These are phyloP conservation scores for Naja naja DNA, from an alignment of 2,113 vertebrate species.

Conservation along the genomic window DNA sequence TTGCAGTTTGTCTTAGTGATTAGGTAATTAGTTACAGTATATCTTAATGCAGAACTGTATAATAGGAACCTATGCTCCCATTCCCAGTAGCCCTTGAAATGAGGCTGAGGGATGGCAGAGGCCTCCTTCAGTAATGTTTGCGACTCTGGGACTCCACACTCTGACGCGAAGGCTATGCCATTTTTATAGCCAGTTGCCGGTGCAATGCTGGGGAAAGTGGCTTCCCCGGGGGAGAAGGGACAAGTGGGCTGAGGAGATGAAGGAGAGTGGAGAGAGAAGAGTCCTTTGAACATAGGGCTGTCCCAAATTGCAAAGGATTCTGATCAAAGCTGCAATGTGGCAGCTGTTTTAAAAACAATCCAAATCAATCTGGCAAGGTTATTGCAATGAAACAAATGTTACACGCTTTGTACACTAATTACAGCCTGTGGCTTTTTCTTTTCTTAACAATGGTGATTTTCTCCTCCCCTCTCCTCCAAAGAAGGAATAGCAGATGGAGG, in stretches of 20 bases:
- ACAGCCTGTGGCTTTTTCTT: slow-evolving; percentile 45
- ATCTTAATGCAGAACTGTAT: neutral
- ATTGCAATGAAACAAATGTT: slow-evolving; percentile 56
- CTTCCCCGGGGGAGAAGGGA: neutral
- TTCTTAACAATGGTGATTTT: slow-evolving; percentile 35
- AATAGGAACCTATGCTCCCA: neutral
- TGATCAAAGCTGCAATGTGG: slow-evolving; percentile 51
- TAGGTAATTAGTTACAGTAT: neutral
- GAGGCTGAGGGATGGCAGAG: neutral
- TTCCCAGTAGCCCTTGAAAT: neutral
- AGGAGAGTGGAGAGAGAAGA: slow-evolving; percentile 14
- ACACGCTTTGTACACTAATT: slow-evolving; percentile 48
- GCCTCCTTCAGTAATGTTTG: neutral
- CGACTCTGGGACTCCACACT: neutral
- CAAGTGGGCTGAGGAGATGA: neutral
- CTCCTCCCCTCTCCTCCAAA: neutral
- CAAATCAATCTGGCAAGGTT: slow-evolving; percentile 46
- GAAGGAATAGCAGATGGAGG: neutral
- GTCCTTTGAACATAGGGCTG: slow-evolving; percentile 33
- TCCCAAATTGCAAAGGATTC: slow-evolving; percentile 17
- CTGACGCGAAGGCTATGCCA: slow-evolving; percentile 4
- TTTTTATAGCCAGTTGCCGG: slow-evolving; percentile 6
- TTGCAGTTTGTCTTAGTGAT: neutral
- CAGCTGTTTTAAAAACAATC: slow-evolving; percentile 53
- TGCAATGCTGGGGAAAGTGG: slow-evolving; percentile 20